Base-by-base conservation (phyloP, 2,797 vertebrate genomes). In the Pelobates cultripes region DNA sequence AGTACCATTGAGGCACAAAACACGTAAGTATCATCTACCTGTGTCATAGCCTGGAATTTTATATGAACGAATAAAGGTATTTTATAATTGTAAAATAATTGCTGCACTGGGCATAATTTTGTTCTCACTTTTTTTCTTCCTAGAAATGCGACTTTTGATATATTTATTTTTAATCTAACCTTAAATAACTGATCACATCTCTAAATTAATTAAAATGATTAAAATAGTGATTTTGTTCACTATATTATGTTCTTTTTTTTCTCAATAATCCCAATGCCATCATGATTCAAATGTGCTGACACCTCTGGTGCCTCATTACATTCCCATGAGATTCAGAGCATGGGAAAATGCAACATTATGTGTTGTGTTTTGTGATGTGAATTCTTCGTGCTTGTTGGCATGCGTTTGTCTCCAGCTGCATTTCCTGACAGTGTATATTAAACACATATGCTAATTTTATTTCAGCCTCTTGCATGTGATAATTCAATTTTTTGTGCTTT, bases 401-500 rank as follows among this genome's bases (percentile, higher is more conserved):
- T 57, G 63, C 63, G 7, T 74, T 68, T 74, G 42, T 57, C 78
- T 68, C 47, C 63, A 80, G 71, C 63, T 80, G 70, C 43, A 68
- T 80, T 80, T 74, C 13, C 45, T 67, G 71, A 73, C 78, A 80
- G 78, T 80, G 44, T 74, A 51, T 40, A 67, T 73, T 79, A 74
- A 47, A 80, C 41, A 73, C 78, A 74, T 80, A 80, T 80, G 78
- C 42, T 67, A 80, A 80, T 73, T 47, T 70, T 43, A 68, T 73
- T 69, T 55, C 70, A 68, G 71, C 63, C 47, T 73, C 42, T 80
- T 47, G 57, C 47, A 75, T 64, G 17, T 75, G 73, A 9, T 44
- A 66, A 45, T 68, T 63, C 17, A 44, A 51, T 9, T 63, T 75
- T 51, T 51, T 6, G 28, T 28, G 10, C 47, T 51, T 51, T 44